Percentiles rank a stretch among this genome's conserved stretches.
Conservation (phyloP, 2,113 vertebrate species). For the Sterna hirundo region DNA sequence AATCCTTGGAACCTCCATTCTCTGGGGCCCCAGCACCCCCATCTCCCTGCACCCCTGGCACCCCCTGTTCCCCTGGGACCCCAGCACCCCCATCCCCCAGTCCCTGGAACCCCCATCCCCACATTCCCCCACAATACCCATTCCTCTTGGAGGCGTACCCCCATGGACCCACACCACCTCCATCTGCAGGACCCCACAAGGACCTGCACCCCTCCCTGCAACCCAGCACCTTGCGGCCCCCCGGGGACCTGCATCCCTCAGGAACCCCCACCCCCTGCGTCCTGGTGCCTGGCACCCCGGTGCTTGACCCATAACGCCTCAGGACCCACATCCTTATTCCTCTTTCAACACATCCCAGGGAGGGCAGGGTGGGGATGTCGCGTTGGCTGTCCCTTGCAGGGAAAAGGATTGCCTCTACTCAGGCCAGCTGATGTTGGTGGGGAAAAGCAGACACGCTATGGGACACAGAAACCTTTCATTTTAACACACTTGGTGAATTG, state of each 20-base stretch:
- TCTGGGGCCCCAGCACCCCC: too few relatives aligned
- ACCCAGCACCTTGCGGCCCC: background rate
- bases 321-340: background rate
- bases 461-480: background rate
- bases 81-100: accelerated
- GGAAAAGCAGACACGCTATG: background rate
- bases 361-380: background rate
- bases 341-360: background rate
- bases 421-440: background rate
- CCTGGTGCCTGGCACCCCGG: background rate
- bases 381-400: background rate
- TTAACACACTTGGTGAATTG: background rate
- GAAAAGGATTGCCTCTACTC: background rate
- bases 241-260: background rate
- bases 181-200: background rate
- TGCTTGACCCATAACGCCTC: too few relatives aligned
- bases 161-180: too few relatives aligned
- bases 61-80: too few relatives aligned
- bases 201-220: too few relatives aligned
- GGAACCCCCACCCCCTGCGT: background rate
- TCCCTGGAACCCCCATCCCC: too few relatives aligned
- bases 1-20: too few relatives aligned
- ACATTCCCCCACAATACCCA: accelerated
- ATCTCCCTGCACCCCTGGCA: too few relatives aligned
- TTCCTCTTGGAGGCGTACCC: background rate